Evolutionary conservation across 2,113 vertebrate genomes (phyloP), one percentile per base, ranked within the genome.

Genomic region (Agapornis roseicollis): DNA sequence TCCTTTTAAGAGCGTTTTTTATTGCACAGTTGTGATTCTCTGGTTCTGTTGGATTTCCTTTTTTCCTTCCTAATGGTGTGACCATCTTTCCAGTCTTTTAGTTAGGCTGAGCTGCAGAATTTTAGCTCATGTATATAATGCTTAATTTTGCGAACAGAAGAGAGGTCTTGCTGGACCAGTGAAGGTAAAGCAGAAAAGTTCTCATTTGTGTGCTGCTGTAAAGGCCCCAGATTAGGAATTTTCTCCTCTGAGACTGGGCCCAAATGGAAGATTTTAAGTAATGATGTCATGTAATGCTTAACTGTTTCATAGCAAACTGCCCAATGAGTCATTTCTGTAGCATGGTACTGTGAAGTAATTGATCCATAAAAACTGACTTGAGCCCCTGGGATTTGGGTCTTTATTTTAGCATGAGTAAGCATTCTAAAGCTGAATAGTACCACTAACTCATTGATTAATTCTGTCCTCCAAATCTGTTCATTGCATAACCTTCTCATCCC

Each of bases 401-500:
- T 66, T 79, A 11, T 64, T 94, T 70, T 68, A 64, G 22, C 17
- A n/a, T 33, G 3, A 76, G n/a, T 73, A 88, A 91, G 41, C 41
- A 46, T 76, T 89, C 88, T 66, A 60, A 89, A 93, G 33, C 44
- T 46, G 35, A 80, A 10, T 69, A 73, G 37, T 33, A 47, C 42
- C 66, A 66, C 41, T 69, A 88, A 73, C 15, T 82, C 74, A 85
- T 37, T 90, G 73, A 90, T 82, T 91, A 85, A 69, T 73, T 94
- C 15, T 77, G 37, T 65, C 35, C 8, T 82, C 29, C 74, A 69
- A 46, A 77, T 69, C 37, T 63, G 25, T 76, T 93, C 42, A 35
- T 53, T 77, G 14, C 12, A 14, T 80, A 88, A 69, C 5, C 12
- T 12, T 77, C 33, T 56, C 33, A 63, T n/a, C 58, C n/a, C n/a